phyloP scores from a whole-genome alignment of 2,797 vertebrate species.

The Gallinago nigripennis region DNA sequence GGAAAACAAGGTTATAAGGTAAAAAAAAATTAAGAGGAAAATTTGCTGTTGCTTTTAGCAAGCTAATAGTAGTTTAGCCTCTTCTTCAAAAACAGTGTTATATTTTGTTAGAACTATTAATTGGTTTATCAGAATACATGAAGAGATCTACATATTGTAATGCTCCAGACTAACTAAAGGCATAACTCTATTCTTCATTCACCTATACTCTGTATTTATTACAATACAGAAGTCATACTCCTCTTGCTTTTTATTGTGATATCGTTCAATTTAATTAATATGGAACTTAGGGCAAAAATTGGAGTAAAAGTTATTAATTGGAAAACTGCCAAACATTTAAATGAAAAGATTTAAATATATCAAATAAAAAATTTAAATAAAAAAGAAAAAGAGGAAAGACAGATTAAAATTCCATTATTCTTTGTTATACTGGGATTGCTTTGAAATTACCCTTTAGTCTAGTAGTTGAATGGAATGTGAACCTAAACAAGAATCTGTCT shows the following conservation, averaged over 20 bases:
- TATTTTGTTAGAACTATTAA: neutral
- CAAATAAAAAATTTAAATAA: too few species aligned
- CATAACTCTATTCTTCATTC: neutral
- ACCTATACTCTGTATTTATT: neutral
- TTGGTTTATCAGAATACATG: neutral
- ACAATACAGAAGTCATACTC: neutral
- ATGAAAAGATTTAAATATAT: neutral
- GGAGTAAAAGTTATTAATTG: neutral
- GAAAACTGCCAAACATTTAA: neutral
- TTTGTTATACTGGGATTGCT: neutral
- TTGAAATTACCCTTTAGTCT: neutral
- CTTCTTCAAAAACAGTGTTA: neutral
- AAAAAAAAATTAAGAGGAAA: constrained; percentile 21
- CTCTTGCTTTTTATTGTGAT: constrained; percentile 1
- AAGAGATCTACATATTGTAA: neutral
- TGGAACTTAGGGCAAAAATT: neutral
- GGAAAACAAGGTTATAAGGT: constrained; percentile 99
- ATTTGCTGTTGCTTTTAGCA: neutral
- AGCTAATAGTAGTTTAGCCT: neutral
- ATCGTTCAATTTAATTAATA: neutral
- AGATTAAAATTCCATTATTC: neutral
- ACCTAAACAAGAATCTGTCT: neutral
- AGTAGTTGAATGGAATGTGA: neutral
- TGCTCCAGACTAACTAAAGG: neutral
- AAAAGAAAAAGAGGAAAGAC: neutral